Evolutionary conservation across 2,797 vertebrate genomes (phyloP).

Genomic region (Protonibea diacanthus): DNA sequence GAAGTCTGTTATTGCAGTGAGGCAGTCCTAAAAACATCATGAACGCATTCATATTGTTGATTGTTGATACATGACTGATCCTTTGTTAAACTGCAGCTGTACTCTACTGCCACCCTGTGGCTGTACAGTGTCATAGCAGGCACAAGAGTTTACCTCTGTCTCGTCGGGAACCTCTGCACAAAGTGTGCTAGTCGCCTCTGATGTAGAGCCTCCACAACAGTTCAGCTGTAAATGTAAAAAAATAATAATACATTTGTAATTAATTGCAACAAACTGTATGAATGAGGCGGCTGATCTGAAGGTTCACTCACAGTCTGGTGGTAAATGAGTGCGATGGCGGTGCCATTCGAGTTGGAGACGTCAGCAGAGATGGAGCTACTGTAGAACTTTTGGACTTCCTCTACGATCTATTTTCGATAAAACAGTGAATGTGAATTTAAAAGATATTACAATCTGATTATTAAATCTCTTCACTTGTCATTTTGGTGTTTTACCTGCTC

Average conservation of each 20-base stretch:
- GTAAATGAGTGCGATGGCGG: conserved; percentile 81
- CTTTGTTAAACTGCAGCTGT: not conserved
- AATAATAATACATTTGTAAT: too few relatives aligned
- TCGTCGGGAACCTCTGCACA: conserved; percentile 54
- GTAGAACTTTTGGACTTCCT: conserved; percentile 92
- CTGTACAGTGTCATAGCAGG: conserved; percentile 4
- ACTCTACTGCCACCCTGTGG: conserved; percentile 60
- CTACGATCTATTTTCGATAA: conserved; percentile 85
- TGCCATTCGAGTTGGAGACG: conserved; percentile 76
- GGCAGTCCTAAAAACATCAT: conserved; percentile 86
- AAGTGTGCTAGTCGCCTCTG: not conserved
- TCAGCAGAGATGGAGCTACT: conserved; percentile 78
- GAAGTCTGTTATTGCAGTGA: conserved; percentile 87
- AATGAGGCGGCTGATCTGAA: not conserved
- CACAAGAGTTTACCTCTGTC: conserved; percentile 59
- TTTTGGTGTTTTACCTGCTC: conserved; percentile 81
- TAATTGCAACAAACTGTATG: not conserved
- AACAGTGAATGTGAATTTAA: not conserved
- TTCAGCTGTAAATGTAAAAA: conserved; percentile 73
- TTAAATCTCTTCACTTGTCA: not conserved
- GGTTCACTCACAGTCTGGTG: conserved; percentile 87
- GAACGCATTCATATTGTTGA: not conserved
- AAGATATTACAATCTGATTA: not conserved
- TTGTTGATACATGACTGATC: not conserved
- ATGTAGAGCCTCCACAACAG: conserved; percentile 74